A percentile compares a stretch with the other conserved stretches of the same genome.
phyloP scores from a whole-genome alignment of 2,797 vertebrate genomes.

The Ctenopoma kingsleyae region DNA sequence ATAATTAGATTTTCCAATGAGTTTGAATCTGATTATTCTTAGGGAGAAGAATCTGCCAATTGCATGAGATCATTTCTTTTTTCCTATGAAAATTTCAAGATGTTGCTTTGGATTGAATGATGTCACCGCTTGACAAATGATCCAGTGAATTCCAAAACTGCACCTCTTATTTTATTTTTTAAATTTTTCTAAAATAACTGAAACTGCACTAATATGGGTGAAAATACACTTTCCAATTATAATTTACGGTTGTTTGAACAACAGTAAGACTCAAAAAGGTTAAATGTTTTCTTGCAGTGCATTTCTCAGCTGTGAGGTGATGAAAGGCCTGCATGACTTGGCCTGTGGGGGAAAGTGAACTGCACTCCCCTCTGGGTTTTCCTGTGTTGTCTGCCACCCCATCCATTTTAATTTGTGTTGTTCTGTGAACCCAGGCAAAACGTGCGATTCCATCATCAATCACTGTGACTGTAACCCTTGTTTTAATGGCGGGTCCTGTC shows the following conservation, averaged over 20 bases:
- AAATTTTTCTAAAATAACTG: not conserved
- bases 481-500: slow-evolving; percentile 98
- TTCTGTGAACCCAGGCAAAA: slow-evolving; percentile 91
- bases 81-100: slow-evolving; percentile 64
- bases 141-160: slow-evolving; percentile 34
- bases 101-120: slow-evolving; percentile 62
- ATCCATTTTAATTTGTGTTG: slow-evolving; percentile 87
- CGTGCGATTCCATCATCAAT: slow-evolving; percentile 95
- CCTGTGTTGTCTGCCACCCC: slow-evolving; percentile 72
- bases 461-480: slow-evolving; percentile 99
- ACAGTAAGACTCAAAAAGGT: not conserved
- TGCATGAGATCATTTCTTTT: slow-evolving; percentile 60
- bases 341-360: slow-evolving; percentile 49
- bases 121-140: slow-evolving; percentile 43
- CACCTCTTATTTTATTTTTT: slow-evolving; percentile 25
- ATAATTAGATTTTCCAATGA: slow-evolving; percentile 40
- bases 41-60: slow-evolving; percentile 55
- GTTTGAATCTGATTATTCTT: slow-evolving; percentile 48
- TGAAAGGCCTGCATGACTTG: slow-evolving; percentile 63
- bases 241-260: slow-evolving; percentile 7
- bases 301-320: slow-evolving; percentile 62
- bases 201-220: slow-evolving; percentile 31
- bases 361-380: slow-evolving; percentile 45
- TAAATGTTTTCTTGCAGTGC: slow-evolving; percentile 58
- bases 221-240: slow-evolving; percentile 19